Base-by-base conservation (phyloP, 2,888 invertebrate species). In the Rhagonycha fulva region DNA sequence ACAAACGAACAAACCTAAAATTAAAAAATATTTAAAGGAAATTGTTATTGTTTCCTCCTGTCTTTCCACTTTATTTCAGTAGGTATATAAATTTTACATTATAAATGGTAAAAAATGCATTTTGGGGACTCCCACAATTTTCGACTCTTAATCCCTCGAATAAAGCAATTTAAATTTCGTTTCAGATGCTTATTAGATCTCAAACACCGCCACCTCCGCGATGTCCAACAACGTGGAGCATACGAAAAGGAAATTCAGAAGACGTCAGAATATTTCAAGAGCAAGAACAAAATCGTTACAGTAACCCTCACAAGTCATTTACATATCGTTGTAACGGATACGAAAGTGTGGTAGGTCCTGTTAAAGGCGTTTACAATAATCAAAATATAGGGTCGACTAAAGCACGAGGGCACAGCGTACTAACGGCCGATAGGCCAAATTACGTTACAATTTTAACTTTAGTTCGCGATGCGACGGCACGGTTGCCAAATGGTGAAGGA, bases 401-500 rank as follows among this genome's bases (percentile, higher is more conserved):
- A 86, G 94, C 96, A 0, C 90, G 96, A 62, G 96, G 96, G n/a
- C 96, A 96, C 84, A 93, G 94, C 2, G 90, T 98, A 83, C 89
- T 98, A 81, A 92, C 92, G 4, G 92, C 94, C 0, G 94, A 94
- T 84, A 89, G 98, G 32, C 98, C 98, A 28, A 94, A 97, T 63
- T 97, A 94, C 87, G 97, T 98, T 23, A 96, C 96, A 47, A 96
- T 98, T 83, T 88, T 96, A 30, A 95, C 97, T 5, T 89, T 98
- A 63, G 96, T 98, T n/a, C 90, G 98, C 47, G 98, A 98, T 89
- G 96, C 98, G 0, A 95, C 97, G 0, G 97, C 98, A 0, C 90
- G 98, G 19, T 89, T 98, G 81, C 98, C 98, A 0, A 98, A 98
- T 86, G 98, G 98, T 0, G 97, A 98, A 89, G 98, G 97, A 12